Base-by-base conservation (phyloP, 2,113 vertebrate genomes). In the Plotosus lineatus region DNA sequence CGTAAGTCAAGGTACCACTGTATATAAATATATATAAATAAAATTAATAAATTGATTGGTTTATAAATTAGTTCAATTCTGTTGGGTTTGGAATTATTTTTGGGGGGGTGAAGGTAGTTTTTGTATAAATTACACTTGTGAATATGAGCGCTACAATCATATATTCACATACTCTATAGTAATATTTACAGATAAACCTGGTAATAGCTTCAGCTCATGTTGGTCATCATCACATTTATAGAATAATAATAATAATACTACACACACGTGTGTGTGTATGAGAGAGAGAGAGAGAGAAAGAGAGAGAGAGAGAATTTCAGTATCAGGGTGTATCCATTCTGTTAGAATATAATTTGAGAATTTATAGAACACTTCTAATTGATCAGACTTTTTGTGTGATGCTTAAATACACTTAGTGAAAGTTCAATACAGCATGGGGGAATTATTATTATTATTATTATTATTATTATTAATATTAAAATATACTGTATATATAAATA, bases 101-200 rank as follows among this genome's bases (percentile, higher is more conserved):
- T 68, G 15, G 23, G 42, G 48, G 33, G 36, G 28, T 9, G 6
- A 33, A 50, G 51, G 31, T n/a, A n/a, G 28, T 51, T 73, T 79
- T 50, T 56, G 42, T 84, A 84, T 75, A 86, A 90, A 91, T 90
- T 92, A 88, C 91, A 84, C 86, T 91, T 88, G 92, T 93, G 89
- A 90, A 91, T 91, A 90, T 90, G 91, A 93, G 91, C 92, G 89
- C 87, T 90, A 92, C 87, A 90, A 88, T 92, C 91, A 92, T 90
- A 91, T 92, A 87, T 91, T 92, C 91, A 94, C 91, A 93, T 92
- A n/a, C n/a, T n/a, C n/a, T n/a, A 92, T 93, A 93, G 89, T 79
- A 79, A 90, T 92, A 89, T 92, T 92, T 90, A 94, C 90, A 90
- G 89, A 90, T 88, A 91, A 89, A 91, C 90, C 89, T 92, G 91